A percentile compares a stretch with the other conserved stretches of the same genome.
These are phyloP conservation scores for Sisyra nigra DNA, from an alignment of 2,888 invertebrate genomes.

Conservation along the genomic window DNA sequence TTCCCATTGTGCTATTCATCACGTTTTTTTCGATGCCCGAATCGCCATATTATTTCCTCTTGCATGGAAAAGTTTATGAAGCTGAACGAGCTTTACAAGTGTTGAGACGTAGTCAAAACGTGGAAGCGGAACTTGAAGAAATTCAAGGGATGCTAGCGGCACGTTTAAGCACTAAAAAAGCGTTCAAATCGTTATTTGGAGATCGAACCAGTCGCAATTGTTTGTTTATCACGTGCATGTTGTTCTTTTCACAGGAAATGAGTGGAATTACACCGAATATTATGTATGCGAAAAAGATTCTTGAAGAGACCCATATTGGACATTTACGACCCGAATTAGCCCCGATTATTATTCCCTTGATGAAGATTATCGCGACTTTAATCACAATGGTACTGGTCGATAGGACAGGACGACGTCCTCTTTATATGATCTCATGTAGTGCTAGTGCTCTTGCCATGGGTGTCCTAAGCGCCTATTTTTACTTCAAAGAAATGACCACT, in stretches of 20 bases:
- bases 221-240: slow-evolving; percentile 2
- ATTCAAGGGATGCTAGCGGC: slow-evolving; percentile 3
- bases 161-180: neutral
- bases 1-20: slow-evolving; percentile 3
- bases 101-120: neutral
- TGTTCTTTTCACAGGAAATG: slow-evolving; percentile 5
- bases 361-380: slow-evolving; percentile 7
- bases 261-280: slow-evolving; percentile 8
- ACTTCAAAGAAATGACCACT: neutral
- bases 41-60: slow-evolving; percentile 6
- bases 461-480: slow-evolving; percentile 4
- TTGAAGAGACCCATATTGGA: neutral
- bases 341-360: slow-evolving; percentile 2
- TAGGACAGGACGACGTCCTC: slow-evolving; percentile 5
- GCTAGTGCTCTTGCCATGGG: neutral
- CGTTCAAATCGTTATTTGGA: neutral
- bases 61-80: neutral
- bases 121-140: slow-evolving; percentile 2
- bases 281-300: slow-evolving; percentile 7
- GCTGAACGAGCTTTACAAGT: neutral
- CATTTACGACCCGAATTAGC: neutral
- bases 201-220: neutral
- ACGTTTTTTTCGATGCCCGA: slow-evolving; percentile 7
- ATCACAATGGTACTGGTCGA: slow-evolving; percentile 6
- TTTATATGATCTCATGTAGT: slow-evolving; percentile 4